Evolutionary conservation across 2,888 invertebrate species (phyloP), one percentile per base, ranked within the genome.

Genomic region (Flabesymbios commensalis): DNA sequence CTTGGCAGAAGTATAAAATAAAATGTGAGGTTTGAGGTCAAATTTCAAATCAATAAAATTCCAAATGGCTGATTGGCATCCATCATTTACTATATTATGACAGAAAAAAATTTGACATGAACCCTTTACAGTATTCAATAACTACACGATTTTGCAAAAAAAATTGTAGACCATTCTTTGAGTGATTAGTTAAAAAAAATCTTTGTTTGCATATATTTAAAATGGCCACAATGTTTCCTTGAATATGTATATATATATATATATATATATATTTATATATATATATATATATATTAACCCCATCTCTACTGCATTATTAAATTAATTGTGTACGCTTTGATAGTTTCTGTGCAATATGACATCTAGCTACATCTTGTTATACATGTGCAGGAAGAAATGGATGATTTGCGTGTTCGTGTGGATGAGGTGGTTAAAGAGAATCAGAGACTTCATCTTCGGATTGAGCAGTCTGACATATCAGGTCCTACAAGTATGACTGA

Each of bases 401-500:
- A 73, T 19, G 28, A 54, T 17, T 70, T 80, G 45, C 72, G 65
- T 39, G 59, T 59, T 22, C 65, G 74, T 31, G 70, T 74, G n/a
- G 75, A 76, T 45, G 74, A 76, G 17, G 65, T 80, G 22, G 64
- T 79, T 24, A 72, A 70, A 58, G 80, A 81, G 59, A 81, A 81
- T 63, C 68, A 75, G 31, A 65, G 70, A 47, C 67, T 79, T 31
- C 77, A 78, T 55, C 48, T 71, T 47, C 64, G 72, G 10, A 52
- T 72, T 28, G 73, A 72, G 48, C 72, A 73, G 61, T 59, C 71
- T 22, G 55, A 69, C 43, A 41, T 57, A 5, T 26, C 67, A 26
- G 77, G 74, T 1, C 72, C 72, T 22, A 66, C 74, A 7, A 73
- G 73, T 52, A 65, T 68, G 58, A 71, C 72, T 32, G 79, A 79